phyloP scores from a whole-genome alignment of 2,888 invertebrate species.

The Diarsia mendica region DNA sequence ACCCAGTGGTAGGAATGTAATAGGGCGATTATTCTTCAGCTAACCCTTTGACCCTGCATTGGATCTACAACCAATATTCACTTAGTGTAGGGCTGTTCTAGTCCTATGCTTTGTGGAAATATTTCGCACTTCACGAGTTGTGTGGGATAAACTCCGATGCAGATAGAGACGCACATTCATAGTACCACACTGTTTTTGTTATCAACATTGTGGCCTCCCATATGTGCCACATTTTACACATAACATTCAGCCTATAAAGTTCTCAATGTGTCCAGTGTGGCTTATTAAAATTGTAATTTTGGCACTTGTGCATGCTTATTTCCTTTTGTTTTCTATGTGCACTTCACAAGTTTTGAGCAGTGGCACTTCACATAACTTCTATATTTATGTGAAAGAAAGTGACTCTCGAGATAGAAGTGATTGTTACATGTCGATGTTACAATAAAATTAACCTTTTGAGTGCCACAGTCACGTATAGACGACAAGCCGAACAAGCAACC shows the following conservation, averaged over 20 bases:
- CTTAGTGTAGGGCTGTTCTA: slow-evolving; percentile 82
- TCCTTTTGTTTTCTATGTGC: background rate
- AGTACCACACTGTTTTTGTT: slow-evolving; percentile 84
- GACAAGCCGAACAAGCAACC: no score
- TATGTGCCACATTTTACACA: slow-evolving; percentile 82
- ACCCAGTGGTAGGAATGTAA: background rate
- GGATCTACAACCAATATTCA: slow-evolving; percentile 81
- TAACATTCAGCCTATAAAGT: background rate
- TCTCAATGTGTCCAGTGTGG: no score
- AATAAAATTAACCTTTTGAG: background rate
- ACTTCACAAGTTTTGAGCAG: background rate
- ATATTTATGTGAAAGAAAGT: no score
- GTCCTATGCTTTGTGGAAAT: slow-evolving; percentile 83
- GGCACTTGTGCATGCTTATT: no score
- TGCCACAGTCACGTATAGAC: no score
- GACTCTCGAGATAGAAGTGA: no score
- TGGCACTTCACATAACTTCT: background rate
- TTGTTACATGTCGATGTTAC: no score
- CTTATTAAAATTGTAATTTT: background rate
- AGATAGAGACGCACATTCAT: slow-evolving; percentile 85
- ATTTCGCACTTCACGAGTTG: slow-evolving; percentile 67
- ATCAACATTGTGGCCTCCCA: slow-evolving; percentile 88
- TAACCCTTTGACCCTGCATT: slow-evolving; percentile 70
- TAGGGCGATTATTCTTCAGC: background rate
- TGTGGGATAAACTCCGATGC: slow-evolving; percentile 77